Percentiles rank a stretch among this genome's conserved stretches.
These are phyloP conservation scores for Scaptodrosophila lebanonensis DNA, from an alignment of 1,140 invertebrate species.

Conservation along the genomic window DNA sequence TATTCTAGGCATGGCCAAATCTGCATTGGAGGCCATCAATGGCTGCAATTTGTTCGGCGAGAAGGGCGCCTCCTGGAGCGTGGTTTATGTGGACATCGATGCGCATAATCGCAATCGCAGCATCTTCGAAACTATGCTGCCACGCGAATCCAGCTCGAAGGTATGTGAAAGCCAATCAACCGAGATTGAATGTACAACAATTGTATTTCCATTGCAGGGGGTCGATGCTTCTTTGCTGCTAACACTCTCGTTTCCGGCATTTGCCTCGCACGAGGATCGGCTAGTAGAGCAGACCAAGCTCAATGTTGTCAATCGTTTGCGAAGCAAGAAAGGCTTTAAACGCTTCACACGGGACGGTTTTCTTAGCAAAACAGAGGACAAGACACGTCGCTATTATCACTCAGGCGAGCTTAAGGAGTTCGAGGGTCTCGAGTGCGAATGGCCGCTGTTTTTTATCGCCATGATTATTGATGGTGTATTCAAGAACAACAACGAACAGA, in stretches of 20 bases:
- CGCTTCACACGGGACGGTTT: constrained; percentile 97
- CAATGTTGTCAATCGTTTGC: constrained; percentile 90
- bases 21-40: constrained; percentile 98
- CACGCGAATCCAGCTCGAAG: constrained; percentile 98
- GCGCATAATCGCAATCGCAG: constrained; percentile 99
- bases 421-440: constrained; percentile 97
- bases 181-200: neutral
- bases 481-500: constrained; percentile 91
- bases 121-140: constrained; percentile 98
- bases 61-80: constrained; percentile 97
- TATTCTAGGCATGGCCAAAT: constrained; percentile 92
- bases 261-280: constrained; percentile 96
- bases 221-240: constrained; percentile 93
- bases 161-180: constrained; percentile 78
- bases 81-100: constrained; percentile 99
- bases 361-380: constrained; percentile 92
- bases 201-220: constrained; percentile 79
- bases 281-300: constrained; percentile 91
- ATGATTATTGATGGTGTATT: constrained; percentile 98
- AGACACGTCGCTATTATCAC: constrained; percentile 80
- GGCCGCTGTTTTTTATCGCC: constrained; percentile 97
- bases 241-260: constrained; percentile 97
- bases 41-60: constrained; percentile 99
- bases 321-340: constrained; percentile 95
- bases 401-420: constrained; percentile 89